These are phyloP conservation scores for Tachystola acroxantha DNA, from an alignment of 2,888 invertebrate genomes.

Conservation along the genomic window DNA sequence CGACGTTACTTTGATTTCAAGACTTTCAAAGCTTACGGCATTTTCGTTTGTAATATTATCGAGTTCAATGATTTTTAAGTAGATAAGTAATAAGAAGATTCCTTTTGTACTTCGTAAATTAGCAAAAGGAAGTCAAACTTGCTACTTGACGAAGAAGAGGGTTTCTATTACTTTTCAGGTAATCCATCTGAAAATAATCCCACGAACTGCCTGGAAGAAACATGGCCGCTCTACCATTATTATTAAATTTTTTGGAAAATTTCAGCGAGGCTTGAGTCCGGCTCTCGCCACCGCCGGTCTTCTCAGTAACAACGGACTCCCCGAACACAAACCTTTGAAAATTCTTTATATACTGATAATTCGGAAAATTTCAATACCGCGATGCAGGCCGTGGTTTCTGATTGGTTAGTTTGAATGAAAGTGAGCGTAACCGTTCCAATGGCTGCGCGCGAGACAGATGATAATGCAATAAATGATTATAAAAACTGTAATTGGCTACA, in stretches of 20 bases:
- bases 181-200: constrained; percentile 24
- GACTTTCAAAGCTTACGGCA: too few relatives aligned
- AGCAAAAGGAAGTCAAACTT: constrained; percentile 74
- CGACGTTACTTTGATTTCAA: too few relatives aligned
- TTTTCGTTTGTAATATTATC: too few relatives aligned
- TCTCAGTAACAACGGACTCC: constrained; percentile 72
- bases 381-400: constrained; percentile 30
- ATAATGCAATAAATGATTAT: not conserved
- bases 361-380: constrained; percentile 38
- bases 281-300: constrained; percentile 69
- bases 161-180: constrained; percentile 33
- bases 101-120: too few relatives aligned
- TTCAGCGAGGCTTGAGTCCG: constrained; percentile 67
- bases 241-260: constrained; percentile 43
- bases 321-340: constrained; percentile 15
- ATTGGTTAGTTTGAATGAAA: constrained; percentile 35
- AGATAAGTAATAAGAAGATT: too few relatives aligned
- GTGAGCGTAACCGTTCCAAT: constrained; percentile 27
- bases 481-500: not conserved
- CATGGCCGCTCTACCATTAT: constrained; percentile 56
- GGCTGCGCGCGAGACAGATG: constrained; percentile 7
- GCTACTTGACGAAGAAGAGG: constrained; percentile 69
- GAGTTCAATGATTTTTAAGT: too few relatives aligned
- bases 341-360: constrained; percentile 23
- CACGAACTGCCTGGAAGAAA: constrained; percentile 40